Evolutionary conservation across 2,113 vertebrate species (phyloP), one percentile per base, ranked within the genome.

Genomic region (Tenebrosternarchus preto): DNA sequence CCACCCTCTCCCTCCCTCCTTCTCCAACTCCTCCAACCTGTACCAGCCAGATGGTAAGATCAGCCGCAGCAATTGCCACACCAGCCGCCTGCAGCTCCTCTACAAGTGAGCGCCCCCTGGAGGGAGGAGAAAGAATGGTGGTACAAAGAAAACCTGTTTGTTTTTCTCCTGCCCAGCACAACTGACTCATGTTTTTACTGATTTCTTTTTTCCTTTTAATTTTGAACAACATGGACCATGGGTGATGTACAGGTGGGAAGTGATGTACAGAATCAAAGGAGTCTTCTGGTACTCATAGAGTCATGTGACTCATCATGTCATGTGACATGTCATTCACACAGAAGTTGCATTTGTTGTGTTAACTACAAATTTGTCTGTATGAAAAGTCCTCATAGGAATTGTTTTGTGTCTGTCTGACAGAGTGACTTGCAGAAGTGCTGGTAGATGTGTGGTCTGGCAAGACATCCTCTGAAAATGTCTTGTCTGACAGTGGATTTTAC

Each of bases 31-130:
- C 9, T 88, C 93, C 31, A 88, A 78, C 84, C 86, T 96, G n/a
- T 95, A 95, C 87, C 94, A 94, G 53, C 90, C 93, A 0, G 95
- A 96, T 39, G 95, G 95, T 89, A 96, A 96, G 85, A 93, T 97
- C 85, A 93, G 90, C 36, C 93, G 94, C 76, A 95, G 94, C 90
- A 96, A 95, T 90, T 98, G 96, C 88, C 95, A 97, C 73, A 94
- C 95, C 77, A 96, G 96, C 90, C 93, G 95, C 24, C 95, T 98
- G 81, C 96, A 96, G 16, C 92, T 98, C 80, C 95, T 98, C 72
- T 97, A 98, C 80, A 98, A 98, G 85, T 96, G 93, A 95, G 57
- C 4, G 86, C 59, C 16, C 63, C 55, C 20, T 4, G 20, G 56
- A 33, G 15, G 22, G 19, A 15, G 19, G 36, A 36, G 2, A 4